A percentile compares a stretch with the other conserved stretches of the same genome.
Evolutionary conservation across 2,888 invertebrate species (phyloP).

Genomic region (Spilosoma lubricipeda): DNA sequence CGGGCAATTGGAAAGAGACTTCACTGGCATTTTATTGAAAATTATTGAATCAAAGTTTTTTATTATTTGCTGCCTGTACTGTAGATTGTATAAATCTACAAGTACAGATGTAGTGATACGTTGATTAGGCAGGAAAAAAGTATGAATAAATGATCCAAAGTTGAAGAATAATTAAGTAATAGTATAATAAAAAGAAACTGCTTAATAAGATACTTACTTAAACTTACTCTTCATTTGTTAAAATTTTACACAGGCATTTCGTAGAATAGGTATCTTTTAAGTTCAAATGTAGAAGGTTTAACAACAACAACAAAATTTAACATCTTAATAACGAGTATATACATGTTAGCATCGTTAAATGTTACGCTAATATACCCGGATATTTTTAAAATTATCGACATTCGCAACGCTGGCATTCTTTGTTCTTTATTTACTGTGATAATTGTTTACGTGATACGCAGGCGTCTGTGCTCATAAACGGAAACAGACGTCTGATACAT

Average conservation of each 20-base stretch:
- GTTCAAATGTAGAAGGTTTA: not conserved
- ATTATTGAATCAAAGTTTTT: no score
- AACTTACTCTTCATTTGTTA: no score
- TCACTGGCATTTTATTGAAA: no score
- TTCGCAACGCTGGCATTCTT: constrained; percentile 60
- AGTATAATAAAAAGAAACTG: no score
- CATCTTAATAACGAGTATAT: constrained; percentile 14
- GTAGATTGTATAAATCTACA: no score
- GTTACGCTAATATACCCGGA: constrained; percentile 29
- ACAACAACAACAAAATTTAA: not conserved
- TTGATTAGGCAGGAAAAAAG: no score
- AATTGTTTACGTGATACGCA: constrained; percentile 70
- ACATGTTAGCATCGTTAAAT: constrained; percentile 12
- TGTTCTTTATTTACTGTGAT: constrained; percentile 75
- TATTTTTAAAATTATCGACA: constrained; percentile 52
- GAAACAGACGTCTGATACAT: constrained; percentile 53
- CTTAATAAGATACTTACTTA: no score
- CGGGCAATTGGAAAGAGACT: not conserved
- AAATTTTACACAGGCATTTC: not conserved
- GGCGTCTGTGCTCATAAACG: constrained; percentile 65
- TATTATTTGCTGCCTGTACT: no score
- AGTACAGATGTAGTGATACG: no score
- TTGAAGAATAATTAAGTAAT: no score
- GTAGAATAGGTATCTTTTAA: not conserved
- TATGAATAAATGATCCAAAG: no score